These are phyloP conservation scores for Maniola jurtina DNA, from an alignment of 1,140 invertebrate genomes.

Conservation along the genomic window DNA sequence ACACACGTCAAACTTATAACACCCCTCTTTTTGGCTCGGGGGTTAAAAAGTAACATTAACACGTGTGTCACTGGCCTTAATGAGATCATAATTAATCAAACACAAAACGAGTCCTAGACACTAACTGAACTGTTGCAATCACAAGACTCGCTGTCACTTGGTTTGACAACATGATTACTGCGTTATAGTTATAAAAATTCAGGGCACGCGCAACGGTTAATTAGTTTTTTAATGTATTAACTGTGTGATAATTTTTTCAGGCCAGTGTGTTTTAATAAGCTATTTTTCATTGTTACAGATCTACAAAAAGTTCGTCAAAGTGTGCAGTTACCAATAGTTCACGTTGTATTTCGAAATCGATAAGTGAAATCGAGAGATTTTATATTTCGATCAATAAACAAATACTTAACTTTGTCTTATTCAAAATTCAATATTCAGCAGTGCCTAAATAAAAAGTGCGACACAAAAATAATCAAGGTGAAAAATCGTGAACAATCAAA, in stretches of 20 bases:
- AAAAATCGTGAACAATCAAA: neutral
- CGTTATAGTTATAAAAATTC: neutral
- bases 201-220: too few species aligned
- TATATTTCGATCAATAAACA: neutral
- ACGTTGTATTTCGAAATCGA: neutral
- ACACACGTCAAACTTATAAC: too few species aligned
- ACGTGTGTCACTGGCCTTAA: conserved; percentile 6
- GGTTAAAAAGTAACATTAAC: too few species aligned
- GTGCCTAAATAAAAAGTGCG: neutral
- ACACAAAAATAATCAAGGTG: neutral
- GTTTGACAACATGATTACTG: neutral
- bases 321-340: neutral
- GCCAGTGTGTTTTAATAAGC: too few species aligned
- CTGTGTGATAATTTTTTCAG: too few species aligned
- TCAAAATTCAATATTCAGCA: too few species aligned
- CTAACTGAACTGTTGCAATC: conserved; percentile 25
- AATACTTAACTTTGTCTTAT: too few species aligned
- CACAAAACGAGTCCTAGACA: conserved; percentile 27
- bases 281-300: neutral
- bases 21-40: too few species aligned
- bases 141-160: neutral
- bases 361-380: neutral
- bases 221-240: too few species aligned
- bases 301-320: neutral
- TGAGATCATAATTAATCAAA: conserved; percentile 43